Percentiles rank a stretch among this genome's conserved stretches.
Evolutionary conservation across 2,113 vertebrate genomes (phyloP).

Genomic region (Aptenodytes forsteri): DNA sequence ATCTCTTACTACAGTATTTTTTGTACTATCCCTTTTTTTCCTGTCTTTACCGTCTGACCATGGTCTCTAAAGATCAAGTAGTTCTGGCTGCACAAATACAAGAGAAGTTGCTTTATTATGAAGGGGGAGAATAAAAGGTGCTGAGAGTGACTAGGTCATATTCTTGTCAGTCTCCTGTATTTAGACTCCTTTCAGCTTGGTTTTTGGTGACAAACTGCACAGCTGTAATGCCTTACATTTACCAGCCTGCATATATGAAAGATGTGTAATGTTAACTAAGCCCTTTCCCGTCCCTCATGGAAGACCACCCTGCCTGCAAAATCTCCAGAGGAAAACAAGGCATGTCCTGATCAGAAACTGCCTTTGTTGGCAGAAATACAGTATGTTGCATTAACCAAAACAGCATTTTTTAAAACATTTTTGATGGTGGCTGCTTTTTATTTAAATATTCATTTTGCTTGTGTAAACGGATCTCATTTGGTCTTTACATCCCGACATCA

Average conservation of each 20-base stretch:
- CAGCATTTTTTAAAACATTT: constrained; percentile 52
- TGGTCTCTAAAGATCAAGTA: not conserved
- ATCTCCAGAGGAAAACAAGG: constrained; percentile 33
- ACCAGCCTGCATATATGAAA: constrained; percentile 71
- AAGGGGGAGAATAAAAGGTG: constrained; percentile 17
- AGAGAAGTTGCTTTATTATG: not conserved
- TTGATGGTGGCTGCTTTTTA: constrained; percentile 71
- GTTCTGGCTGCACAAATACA: not conserved
- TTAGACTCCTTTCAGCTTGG: constrained; percentile 49
- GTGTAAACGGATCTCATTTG: constrained; percentile 57
- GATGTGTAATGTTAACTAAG: constrained; percentile 74
- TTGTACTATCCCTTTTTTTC: not conserved
- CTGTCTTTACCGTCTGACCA: not conserved
- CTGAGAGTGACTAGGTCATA: constrained; percentile 7
- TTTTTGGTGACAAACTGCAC: constrained; percentile 70
- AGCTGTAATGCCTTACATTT: constrained; percentile 72
- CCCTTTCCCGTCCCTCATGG: constrained; percentile 55
- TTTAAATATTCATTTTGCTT: constrained; percentile 70
- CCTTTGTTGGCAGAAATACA: constrained; percentile 67
- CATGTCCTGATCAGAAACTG: constrained; percentile 69
- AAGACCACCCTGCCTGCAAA: constrained; percentile 73
- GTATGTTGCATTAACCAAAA: constrained; percentile 66
- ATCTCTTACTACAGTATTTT: not conserved
- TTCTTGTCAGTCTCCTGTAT: not conserved
- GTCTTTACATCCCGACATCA: constrained; percentile 42